A percentile compares a stretch with the other conserved stretches of the same genome.
These are phyloP conservation scores for Synanthedon myopaeformis DNA, from an alignment of 2,888 invertebrate genomes.

Conservation along the genomic window DNA sequence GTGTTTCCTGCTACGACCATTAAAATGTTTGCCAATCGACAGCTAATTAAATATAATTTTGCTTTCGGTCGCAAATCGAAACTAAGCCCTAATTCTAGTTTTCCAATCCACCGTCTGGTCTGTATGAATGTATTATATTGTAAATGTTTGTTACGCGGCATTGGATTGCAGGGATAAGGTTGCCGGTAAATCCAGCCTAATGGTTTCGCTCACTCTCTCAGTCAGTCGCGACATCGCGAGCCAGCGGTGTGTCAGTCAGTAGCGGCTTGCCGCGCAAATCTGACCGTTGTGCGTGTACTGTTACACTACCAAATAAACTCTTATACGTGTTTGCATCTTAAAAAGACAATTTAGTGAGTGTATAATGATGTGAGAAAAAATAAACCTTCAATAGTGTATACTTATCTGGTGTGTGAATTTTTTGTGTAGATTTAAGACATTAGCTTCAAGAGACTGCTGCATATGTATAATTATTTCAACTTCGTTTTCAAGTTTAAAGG, in stretches of 20 bases:
- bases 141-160: too few species aligned
- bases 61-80: conserved; percentile 7
- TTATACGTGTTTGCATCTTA: too few species aligned
- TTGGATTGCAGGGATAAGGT: too few species aligned
- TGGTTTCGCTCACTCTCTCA: too few species aligned
- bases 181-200: too few species aligned
- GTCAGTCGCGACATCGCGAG: too few species aligned
- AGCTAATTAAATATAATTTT: conserved; percentile 16
- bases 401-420: background rate
- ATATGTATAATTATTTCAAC: conserved; percentile 4
- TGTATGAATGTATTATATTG: too few species aligned
- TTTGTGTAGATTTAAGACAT: background rate
- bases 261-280: conserved; percentile 43
- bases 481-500: conserved; percentile 21
- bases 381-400: background rate
- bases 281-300: conserved; percentile 16
- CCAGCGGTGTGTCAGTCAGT: conserved; percentile 15
- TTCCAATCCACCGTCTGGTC: background rate
- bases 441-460: background rate
- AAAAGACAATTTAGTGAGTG: too few species aligned
- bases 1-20: conserved; percentile 20
- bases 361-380: too few species aligned
- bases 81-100: too few species aligned
- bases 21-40: conserved; percentile 22
- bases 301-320: too few species aligned